Evolutionary conservation across 1,140 invertebrate genomes (phyloP).

Genomic region (Phocides pigmalion): DNA sequence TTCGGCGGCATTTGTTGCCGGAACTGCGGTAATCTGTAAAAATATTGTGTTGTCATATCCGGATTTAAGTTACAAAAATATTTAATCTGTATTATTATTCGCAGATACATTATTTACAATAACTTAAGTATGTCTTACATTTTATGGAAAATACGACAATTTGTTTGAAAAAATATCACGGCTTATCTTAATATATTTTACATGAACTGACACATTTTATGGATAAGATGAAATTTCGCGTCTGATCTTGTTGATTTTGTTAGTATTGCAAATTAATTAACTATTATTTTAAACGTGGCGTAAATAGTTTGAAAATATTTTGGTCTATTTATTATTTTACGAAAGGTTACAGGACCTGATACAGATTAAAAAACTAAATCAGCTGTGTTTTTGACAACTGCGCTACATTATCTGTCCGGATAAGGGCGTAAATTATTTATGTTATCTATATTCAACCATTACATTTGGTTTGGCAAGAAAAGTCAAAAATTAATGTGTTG

Average conservation of each 20-base stretch:
- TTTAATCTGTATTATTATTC: constrained; percentile 1
- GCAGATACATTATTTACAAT: neutral
- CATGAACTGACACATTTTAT: too few relatives aligned
- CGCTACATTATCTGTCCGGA: constrained; percentile 35
- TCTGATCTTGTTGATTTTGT: too few relatives aligned
- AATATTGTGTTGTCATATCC: constrained; percentile 62
- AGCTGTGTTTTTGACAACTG: constrained; percentile 56
- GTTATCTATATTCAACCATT: constrained; percentile 49
- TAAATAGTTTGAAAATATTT: too few relatives aligned
- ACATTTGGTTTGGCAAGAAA: constrained; percentile 53
- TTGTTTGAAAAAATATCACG: too few relatives aligned
- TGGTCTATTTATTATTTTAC: too few relatives aligned
- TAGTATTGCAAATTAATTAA: too few relatives aligned
- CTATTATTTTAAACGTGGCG: too few relatives aligned
- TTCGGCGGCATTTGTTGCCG: constrained; percentile 75
- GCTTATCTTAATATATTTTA: too few relatives aligned
- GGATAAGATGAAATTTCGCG: too few relatives aligned
- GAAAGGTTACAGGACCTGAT: too few relatives aligned
- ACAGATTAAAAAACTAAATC: constrained; percentile 38
- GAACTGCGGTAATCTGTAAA: constrained; percentile 62
- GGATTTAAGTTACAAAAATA: constrained; percentile 13
- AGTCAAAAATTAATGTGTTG: constrained; percentile 74
- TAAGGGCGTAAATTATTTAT: constrained; percentile 40
- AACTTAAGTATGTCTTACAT: too few relatives aligned
- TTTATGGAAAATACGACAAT: too few relatives aligned